Evolutionary conservation across 2,113 vertebrate species (phyloP).

Genomic region (Elephantulus edwardii): DNA sequence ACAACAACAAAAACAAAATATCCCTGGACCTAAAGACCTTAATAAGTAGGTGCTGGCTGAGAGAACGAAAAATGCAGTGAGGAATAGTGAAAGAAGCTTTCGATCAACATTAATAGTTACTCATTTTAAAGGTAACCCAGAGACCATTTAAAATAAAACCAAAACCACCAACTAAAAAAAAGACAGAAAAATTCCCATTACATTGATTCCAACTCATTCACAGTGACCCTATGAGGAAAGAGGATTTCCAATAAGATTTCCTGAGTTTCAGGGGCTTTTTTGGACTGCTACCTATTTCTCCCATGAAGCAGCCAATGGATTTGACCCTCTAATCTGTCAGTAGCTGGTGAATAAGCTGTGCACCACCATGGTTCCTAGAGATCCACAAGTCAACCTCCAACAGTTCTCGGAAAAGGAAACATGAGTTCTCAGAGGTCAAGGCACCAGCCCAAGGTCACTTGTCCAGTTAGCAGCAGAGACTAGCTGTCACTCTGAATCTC

Average conservation of each 20-base stretch:
- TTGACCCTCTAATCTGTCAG: not conserved
- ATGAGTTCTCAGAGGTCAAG: not conserved
- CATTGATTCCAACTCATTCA: not conserved
- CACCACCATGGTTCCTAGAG: not conserved
- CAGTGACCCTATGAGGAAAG: not conserved
- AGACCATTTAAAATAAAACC: not conserved
- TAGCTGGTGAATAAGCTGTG: not conserved
- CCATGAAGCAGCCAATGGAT: not conserved
- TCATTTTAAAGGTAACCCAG: not conserved
- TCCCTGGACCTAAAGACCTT: not conserved
- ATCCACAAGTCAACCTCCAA: not conserved
- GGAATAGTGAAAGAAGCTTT: not conserved
- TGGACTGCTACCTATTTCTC: not conserved
- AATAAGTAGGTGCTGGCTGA: accelerated
- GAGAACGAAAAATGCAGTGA: not conserved
- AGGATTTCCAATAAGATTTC: not conserved
- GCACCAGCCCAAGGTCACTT: not conserved
- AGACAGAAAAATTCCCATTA: too few species aligned
- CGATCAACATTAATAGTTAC: not conserved
- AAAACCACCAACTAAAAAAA: too few species aligned
- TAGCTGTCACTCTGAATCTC: not conserved
- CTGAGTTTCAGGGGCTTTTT: not conserved
- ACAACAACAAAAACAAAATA: too few species aligned
- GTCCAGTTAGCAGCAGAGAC: not conserved
- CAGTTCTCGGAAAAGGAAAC: not conserved